Base-by-base conservation (phyloP, 2,797 vertebrate species). In the Sylvilagus floridanus region DNA sequence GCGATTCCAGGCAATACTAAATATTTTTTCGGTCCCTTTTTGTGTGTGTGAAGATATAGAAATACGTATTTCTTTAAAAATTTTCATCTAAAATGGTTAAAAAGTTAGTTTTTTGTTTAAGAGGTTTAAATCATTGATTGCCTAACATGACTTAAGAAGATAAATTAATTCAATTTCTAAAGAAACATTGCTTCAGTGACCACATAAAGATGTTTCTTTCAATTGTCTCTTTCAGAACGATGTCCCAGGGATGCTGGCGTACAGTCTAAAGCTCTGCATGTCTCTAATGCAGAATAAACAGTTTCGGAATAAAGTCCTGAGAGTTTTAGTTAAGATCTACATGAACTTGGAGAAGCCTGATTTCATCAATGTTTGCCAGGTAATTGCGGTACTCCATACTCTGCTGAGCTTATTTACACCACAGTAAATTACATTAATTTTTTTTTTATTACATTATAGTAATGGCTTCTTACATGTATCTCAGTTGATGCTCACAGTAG, bases 301-400 rank as follows among this genome's bases (percentile, higher is more conserved):
- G 97, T 99, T 99, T 96, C 99, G 99, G 90, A 99, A 99, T 63
- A 99, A 99, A 96, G 99, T 99, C 30, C 98, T 99, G 90, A 97
- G 99, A 94, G 99, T 99, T 93, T 98, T 99, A 76, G 99, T 99
- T 91, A 99, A 99, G 98, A 99, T 99, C 84, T 99, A 99, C 98
- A 99, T 99, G 99, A 99, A 99, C 97, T 96, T 99, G 97, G 99
- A 99, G 95, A 99, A 99, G 97, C 99, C 99, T 0, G 99, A 99
- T 98, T 99, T 99, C 97, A 99, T 99, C 98, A 99, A 99, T 1
- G 99, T 99, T 79, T 99, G 99, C 97, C 99, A 99, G 99, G 99
- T 99, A 98, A 97, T 68, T 73, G 84, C 24, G 32, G 76, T 77
- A 63, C 17, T 32, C 9, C 17, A 1, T 14, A 22, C n/a, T 89